Evolutionary conservation across 2,797 vertebrate species (phyloP).

Genomic region (Acanthiza pusilla): DNA sequence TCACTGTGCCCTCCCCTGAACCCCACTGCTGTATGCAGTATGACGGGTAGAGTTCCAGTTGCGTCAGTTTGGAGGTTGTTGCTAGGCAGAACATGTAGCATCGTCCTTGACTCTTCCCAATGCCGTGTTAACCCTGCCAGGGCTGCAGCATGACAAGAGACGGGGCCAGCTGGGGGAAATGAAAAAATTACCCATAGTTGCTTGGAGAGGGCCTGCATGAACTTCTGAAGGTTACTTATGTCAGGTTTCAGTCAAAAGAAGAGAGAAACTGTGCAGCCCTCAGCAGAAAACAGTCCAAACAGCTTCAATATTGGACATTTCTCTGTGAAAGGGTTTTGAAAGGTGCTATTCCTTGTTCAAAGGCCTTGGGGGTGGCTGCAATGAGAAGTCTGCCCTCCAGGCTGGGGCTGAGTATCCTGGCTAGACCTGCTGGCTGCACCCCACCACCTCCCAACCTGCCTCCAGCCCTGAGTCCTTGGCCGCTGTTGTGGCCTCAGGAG

Average conservation of each 20-base stretch:
- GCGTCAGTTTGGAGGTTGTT: slow-evolving; percentile 18
- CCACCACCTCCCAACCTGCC: not conserved
- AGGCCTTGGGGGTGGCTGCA: not conserved
- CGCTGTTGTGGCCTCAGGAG: not conserved
- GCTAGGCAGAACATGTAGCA: slow-evolving; percentile 14
- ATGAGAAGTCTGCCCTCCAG: not conserved
- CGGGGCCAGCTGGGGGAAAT: not conserved
- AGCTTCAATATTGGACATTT: not conserved
- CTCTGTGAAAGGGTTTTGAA: not conserved
- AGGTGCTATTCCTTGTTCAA: not conserved
- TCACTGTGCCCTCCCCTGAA: not conserved
- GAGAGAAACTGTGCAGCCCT: not conserved
- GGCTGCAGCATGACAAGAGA: not conserved
- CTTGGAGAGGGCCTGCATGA: not conserved
- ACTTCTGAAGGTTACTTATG: not conserved
- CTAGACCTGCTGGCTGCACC: not conserved
- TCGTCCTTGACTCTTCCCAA: slow-evolving; percentile 7
- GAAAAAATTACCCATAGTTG: not conserved
- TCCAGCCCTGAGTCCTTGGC: not conserved
- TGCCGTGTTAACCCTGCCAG: not conserved
- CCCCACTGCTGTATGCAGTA: not conserved
- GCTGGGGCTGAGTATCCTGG: not conserved
- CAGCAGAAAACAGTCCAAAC: not conserved
- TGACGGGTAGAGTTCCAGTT: not conserved
- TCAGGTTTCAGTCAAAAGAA: not conserved